Conservation (phyloP, 2,797 vertebrate species). For the Clarias platycephalus region DNA sequence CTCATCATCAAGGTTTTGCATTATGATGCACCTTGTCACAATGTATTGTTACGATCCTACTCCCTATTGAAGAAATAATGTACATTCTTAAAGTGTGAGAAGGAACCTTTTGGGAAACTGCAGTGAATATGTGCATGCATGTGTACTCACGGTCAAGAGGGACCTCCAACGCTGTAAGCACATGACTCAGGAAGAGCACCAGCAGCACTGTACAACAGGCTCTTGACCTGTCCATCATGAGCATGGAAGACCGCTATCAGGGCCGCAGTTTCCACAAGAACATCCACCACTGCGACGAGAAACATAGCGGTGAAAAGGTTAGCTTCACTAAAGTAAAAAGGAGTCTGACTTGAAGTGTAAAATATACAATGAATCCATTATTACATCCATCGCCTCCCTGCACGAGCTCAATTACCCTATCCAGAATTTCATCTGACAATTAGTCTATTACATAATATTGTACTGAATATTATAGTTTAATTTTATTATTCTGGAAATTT, state of each 20-base stretch:
- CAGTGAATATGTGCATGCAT: not conserved
- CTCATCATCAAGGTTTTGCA: not conserved
- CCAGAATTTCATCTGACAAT: not conserved
- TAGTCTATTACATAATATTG: not conserved
- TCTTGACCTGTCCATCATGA: conserved; percentile 78
- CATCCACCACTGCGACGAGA: conserved; percentile 65
- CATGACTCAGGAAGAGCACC: conserved; percentile 80
- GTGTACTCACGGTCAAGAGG: conserved; percentile 92
- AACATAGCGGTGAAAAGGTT: conserved; percentile 21
- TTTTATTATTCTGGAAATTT: not conserved
- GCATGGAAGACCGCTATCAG: conserved; percentile 64
- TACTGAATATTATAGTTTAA: too few species aligned
- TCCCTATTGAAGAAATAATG: not conserved
- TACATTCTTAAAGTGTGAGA: not conserved
- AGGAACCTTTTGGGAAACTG: not conserved
- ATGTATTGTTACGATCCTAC: not conserved
- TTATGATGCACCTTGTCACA: not conserved
- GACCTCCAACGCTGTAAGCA: conserved; percentile 85
- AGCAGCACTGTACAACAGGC: conserved; percentile 70
- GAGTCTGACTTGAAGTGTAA: not conserved
- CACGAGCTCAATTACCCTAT: not conserved
- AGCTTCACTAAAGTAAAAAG: not conserved
- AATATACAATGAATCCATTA: not conserved
- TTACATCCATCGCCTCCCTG: not conserved
- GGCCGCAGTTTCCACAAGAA: conserved; percentile 51